Conservation (phyloP, 2,888 invertebrate species). For the Chorisops tibialis region DNA sequence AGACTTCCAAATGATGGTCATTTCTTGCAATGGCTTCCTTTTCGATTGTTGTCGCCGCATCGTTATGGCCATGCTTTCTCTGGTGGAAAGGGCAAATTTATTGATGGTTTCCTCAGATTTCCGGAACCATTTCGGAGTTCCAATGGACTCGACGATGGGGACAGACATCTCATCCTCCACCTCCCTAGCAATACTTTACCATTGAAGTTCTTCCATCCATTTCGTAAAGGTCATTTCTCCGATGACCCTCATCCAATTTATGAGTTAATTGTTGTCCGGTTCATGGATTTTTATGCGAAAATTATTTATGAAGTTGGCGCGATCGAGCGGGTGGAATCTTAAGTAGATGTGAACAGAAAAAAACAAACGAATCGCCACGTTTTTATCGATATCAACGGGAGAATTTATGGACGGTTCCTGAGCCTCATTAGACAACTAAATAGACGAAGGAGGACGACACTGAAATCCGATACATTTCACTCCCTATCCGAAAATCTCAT, state of each 20-base stretch:
- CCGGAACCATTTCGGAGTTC: slow-evolving; percentile 12
- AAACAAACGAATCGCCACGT: neutral
- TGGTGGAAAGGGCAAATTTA: slow-evolving; percentile 27
- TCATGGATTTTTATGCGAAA: slow-evolving; percentile 27
- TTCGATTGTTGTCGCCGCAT: slow-evolving; percentile 17
- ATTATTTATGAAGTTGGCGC: slow-evolving; percentile 26
- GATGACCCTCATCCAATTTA: slow-evolving; percentile 25
- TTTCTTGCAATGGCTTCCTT: slow-evolving; percentile 21
- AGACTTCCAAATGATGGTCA: slow-evolving; percentile 17
- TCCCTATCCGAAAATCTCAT: neutral
- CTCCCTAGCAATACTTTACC: neutral
- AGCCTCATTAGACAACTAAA: slow-evolving; percentile 16
- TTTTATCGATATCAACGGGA: slow-evolving; percentile 1
- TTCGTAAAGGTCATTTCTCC: slow-evolving; percentile 9
- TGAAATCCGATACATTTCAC: slow-evolving; percentile 14
- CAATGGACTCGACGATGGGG: neutral
- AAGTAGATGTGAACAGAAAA: neutral
- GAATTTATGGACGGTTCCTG: slow-evolving; percentile 15
- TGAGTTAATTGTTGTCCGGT: slow-evolving; percentile 26
- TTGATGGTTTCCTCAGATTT: slow-evolving; percentile 32
- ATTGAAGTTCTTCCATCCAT: no score
- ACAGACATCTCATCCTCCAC: slow-evolving; percentile 12
- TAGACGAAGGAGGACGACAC: neutral
- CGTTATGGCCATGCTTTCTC: slow-evolving; percentile 10
- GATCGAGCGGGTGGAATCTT: slow-evolving; percentile 19